phyloP scores from a whole-genome alignment of 2,113 vertebrate species.

The Thamnaconus septentrionalis region DNA sequence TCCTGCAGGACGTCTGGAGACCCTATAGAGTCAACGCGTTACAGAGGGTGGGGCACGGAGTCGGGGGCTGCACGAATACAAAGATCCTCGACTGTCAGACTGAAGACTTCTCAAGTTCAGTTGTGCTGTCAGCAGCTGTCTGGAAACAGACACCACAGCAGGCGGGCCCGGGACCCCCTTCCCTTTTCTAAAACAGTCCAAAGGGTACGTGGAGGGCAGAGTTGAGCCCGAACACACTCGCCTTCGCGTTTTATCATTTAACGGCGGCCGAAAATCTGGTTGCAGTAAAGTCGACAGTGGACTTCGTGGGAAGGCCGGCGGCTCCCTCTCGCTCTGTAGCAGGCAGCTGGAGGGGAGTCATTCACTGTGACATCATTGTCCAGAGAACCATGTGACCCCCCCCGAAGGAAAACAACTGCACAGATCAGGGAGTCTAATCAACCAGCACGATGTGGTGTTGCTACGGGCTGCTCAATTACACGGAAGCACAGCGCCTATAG shows the following conservation, averaged over 20 bases:
- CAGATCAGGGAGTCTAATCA: slow-evolving; percentile 20
- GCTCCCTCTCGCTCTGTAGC: slow-evolving; percentile 32
- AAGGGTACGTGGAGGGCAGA: slow-evolving; percentile 62
- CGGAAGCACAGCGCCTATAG: slow-evolving; percentile 6
- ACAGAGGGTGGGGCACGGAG: slow-evolving; percentile 8
- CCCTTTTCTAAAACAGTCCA: slow-evolving; percentile 63
- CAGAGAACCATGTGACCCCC: slow-evolving; percentile 28
- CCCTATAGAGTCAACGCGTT: slow-evolving; percentile 8
- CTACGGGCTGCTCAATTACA: slow-evolving; percentile 30
- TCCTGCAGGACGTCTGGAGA: slow-evolving; percentile 31
- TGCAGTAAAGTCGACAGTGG: not conserved
- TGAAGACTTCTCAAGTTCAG: slow-evolving; percentile 70
- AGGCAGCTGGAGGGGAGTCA: slow-evolving; percentile 36
- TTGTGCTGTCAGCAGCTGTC: slow-evolving; percentile 74
- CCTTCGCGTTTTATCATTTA: not conserved
- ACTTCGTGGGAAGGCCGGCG: slow-evolving; percentile 13
- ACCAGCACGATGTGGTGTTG: slow-evolving; percentile 35
- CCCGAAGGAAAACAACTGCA: slow-evolving; percentile 30
- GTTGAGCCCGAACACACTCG: slow-evolving; percentile 16
- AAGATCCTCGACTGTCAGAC: slow-evolving; percentile 53
- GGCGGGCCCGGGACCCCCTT: slow-evolving; percentile 46
- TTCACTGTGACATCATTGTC: slow-evolving; percentile 38
- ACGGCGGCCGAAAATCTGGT: no score
- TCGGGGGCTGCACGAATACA: slow-evolving; percentile 21
- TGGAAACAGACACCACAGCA: slow-evolving; percentile 70